Evolutionary conservation across 2,113 vertebrate genomes (phyloP), one percentile per base, ranked within the genome.

Genomic region (Agelaius tricolor): DNA sequence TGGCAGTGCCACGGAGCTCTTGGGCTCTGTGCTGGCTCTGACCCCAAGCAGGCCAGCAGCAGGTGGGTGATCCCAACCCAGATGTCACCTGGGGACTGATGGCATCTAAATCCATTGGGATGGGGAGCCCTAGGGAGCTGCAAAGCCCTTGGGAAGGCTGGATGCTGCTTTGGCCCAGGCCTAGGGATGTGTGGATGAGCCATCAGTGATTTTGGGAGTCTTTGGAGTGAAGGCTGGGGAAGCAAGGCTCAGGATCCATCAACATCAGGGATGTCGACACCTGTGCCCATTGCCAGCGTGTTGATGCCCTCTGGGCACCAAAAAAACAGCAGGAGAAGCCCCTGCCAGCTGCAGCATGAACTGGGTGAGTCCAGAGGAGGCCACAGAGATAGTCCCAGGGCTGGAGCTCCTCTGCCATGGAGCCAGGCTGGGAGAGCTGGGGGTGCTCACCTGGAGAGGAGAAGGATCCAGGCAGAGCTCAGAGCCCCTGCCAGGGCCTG

Each of bases 351-450:
- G 73, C 68, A 79, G 8, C 41, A 31, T 9, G 61, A 47, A 3
- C 9, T 37, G 66, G 37, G 3, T 28, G 37, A 66, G 58, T 5
- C 14, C 76, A 65, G 35, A 65, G 31, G 18, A 43, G 22, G 11
- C 3, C 43, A 31, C 0, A 0, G 67, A 19, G 35, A 0, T 27
- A 21, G 3, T 58, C 12, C n/a, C 0, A 9, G 43, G 27, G 51
- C 41, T 72, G 41, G 16, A 74, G 18, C 12, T 15, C 41, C 51
- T 74, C 22, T 44, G 80, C 18, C 3, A 2, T 31, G 27, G 43
- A 66, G 43, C 31, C 51, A 27, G 35, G 51, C 27, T 66, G 37
- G 67, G 31, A 43, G 21, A 33, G 44, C 37, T 52, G 54, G 15
- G 9, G 3, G 5, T 28, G 52, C 1, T 82, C 77, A 52, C 5